These are phyloP conservation scores for Diorhabda sublineata DNA, from an alignment of 1,140 invertebrate genomes.

Conservation along the genomic window DNA sequence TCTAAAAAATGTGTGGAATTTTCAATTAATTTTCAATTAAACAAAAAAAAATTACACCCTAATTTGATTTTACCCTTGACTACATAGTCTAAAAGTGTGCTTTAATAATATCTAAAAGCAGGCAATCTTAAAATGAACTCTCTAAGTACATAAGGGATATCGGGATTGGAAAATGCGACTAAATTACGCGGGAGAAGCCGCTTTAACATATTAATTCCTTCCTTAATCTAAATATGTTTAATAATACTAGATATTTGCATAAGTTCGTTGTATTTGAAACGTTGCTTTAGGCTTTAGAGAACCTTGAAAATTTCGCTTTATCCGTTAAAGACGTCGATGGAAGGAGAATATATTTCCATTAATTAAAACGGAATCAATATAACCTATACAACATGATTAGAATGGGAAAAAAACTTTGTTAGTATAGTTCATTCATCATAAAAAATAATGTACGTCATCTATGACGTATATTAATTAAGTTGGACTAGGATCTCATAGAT, in stretches of 20 bases:
- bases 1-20: too few relatives aligned
- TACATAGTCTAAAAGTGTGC: not conserved
- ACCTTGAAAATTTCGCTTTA: constrained; percentile 29
- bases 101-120: not conserved
- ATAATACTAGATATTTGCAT: constrained; percentile 41
- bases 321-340: not conserved
- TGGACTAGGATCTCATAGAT: too few relatives aligned
- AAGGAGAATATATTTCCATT: not conserved
- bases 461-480: too few relatives aligned
- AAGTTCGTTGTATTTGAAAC: constrained; percentile 57
- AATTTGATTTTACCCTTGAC: not conserved
- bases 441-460: too few relatives aligned
- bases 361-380: not conserved
- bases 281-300: constrained; percentile 45
- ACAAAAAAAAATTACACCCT: not conserved
- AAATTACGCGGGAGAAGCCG: constrained; percentile 23
- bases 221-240: constrained; percentile 21
- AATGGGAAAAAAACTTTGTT: too few relatives aligned
- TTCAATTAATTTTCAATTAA: too few relatives aligned
- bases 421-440: too few relatives aligned
- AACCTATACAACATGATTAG: too few relatives aligned
- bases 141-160: not conserved
- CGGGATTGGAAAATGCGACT: constrained; percentile 27
- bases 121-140: not conserved
- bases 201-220: constrained; percentile 7